Evolutionary conservation across 2,888 invertebrate genomes (phyloP).

Genomic region (Agrochola circellaris): DNA sequence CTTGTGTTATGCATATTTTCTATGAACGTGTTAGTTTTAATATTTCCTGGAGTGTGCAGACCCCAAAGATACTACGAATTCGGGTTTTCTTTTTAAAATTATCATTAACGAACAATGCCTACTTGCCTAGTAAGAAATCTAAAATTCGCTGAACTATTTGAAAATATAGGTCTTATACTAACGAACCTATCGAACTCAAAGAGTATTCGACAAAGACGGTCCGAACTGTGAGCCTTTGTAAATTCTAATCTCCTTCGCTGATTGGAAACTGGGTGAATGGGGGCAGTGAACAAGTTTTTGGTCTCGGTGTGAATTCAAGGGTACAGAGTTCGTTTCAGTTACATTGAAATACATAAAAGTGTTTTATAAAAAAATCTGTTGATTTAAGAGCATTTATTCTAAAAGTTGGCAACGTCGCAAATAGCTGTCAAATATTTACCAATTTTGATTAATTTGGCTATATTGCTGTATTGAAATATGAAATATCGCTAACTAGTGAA

Average conservation of each 20-base stretch:
- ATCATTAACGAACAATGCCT: not conserved
- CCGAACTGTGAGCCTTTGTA: constrained; percentile 18
- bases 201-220: constrained; percentile 22
- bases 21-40: not conserved
- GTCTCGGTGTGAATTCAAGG: not conserved
- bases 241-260: constrained; percentile 28
- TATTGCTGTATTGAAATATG: too few species aligned
- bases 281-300: not conserved
- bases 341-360: not conserved
- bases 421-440: too few species aligned
- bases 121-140: too few species aligned
- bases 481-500: too few species aligned
- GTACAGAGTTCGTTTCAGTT: not conserved
- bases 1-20: not conserved
- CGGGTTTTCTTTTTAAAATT: not conserved
- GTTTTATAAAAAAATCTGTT: not conserved
- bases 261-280: constrained; percentile 13
- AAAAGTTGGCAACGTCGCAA: too few species aligned
- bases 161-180: constrained; percentile 30
- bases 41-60: not conserved
- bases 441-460: too few species aligned
- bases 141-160: constrained; percentile 9
- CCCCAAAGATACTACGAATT: not conserved
- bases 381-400: not conserved
- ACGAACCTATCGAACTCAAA: constrained; percentile 25